A percentile compares a stretch with the other conserved stretches of the same genome.
Evolutionary conservation across 1,140 invertebrate genomes (phyloP).

Genomic region (Diploscapter pachys): DNA sequence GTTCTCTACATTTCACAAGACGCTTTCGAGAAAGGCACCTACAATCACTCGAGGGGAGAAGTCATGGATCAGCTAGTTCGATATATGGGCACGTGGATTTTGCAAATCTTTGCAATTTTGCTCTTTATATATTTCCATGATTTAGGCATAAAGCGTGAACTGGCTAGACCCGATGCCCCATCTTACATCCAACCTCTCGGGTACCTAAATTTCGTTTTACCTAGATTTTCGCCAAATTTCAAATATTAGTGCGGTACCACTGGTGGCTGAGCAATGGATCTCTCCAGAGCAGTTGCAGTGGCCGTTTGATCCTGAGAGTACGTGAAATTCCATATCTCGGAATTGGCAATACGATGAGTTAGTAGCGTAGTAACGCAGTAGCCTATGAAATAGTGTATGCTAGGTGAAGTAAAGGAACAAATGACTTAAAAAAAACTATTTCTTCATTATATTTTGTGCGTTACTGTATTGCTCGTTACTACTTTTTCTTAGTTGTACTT

Average conservation of each 20-base stretch:
- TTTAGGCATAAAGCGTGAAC: conserved; percentile 44
- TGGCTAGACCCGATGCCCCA: conserved; percentile 48
- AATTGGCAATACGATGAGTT: too few species aligned
- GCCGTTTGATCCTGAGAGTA: conserved; percentile 52
- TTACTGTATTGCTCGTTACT: too few species aligned
- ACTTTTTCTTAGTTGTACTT: too few species aligned
- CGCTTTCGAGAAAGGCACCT: conserved; percentile 41
- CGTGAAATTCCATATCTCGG: too few species aligned
- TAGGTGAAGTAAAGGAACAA: too few species aligned
- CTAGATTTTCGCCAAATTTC: conserved; percentile 6
- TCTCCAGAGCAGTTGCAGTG: conserved; percentile 43
- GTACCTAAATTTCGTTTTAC: conserved; percentile 11
- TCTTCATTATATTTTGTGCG: too few species aligned
- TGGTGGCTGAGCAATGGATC: conserved; percentile 7
- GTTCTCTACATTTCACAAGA: conserved; percentile 48
- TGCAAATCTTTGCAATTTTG: too few species aligned
- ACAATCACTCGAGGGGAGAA: conserved; percentile 47
- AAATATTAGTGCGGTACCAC: conserved; percentile 10
- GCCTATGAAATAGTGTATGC: too few species aligned
- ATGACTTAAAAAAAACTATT: too few species aligned
- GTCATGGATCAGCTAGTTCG: conserved; percentile 53
- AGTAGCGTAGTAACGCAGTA: too few species aligned
- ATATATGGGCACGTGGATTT: conserved; percentile 43
- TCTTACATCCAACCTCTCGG: conserved; percentile 48
- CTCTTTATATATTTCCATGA: conserved; percentile 2